Percentiles rank a stretch among this genome's conserved stretches.
Conservation (phyloP, 2,113 vertebrate genomes). For the Heterocephalus glaber region DNA sequence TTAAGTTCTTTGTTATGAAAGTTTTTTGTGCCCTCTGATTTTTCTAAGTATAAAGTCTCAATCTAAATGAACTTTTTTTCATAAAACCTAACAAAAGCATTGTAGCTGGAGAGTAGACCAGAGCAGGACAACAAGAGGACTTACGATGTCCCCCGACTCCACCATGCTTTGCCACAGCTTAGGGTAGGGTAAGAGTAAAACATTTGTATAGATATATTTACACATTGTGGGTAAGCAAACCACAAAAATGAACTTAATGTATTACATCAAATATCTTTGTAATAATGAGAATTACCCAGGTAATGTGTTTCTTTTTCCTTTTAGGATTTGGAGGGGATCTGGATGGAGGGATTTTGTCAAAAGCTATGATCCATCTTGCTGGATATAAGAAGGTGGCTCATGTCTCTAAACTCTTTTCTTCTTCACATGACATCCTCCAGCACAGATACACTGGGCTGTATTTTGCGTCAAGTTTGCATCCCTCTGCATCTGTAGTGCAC, state of each 20-base stretch:
- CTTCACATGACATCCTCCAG: not conserved
- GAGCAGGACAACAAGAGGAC: not conserved
- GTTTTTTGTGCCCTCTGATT: not conserved
- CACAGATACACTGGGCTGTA: not conserved
- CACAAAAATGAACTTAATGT: not conserved
- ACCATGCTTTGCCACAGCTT: not conserved
- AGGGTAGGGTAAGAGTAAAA: not conserved
- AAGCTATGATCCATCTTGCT: not conserved
- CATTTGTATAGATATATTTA: not conserved
- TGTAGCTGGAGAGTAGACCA: not conserved
- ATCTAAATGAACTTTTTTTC: not conserved
- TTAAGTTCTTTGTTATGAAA: not conserved
- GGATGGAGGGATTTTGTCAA: not conserved
- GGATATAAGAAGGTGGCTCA: not conserved
- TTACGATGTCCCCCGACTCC: not conserved
- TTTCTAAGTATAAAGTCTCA: not conserved
- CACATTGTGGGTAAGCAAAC: not conserved
- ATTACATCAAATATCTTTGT: not conserved
- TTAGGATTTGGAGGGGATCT: not conserved
- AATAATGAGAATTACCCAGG: not conserved
- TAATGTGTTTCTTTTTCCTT: not conserved
- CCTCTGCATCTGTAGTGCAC: not conserved
- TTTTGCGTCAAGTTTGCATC: not conserved
- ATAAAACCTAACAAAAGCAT: not conserved
- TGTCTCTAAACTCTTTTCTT: not conserved